Conservation (phyloP, 2,113 vertebrate species). For the Elephas maximus region DNA sequence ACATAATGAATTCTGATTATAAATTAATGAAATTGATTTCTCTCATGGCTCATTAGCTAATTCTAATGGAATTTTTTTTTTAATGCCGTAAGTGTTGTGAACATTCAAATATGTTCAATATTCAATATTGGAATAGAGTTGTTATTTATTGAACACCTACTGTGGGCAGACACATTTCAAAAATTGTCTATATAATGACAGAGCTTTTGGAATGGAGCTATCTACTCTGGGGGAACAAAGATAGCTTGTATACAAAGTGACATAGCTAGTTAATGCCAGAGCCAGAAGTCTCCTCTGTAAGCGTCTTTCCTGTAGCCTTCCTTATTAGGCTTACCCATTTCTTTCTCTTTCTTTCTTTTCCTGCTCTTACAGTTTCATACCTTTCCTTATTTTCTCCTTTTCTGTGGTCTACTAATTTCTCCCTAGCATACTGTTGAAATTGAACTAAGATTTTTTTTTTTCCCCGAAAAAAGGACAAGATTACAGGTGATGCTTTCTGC, state of each 20-base stretch:
- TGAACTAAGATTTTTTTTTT: slow-evolving; percentile 34
- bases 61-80: not conserved
- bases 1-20: not conserved
- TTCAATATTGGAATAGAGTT: not conserved
- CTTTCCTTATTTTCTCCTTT: not conserved
- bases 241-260: not conserved
- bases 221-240: not conserved
- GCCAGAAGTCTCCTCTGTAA: not conserved
- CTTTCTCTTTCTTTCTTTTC: not conserved
- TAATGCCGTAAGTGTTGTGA: not conserved
- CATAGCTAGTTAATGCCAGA: not conserved
- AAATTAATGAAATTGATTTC: not conserved
- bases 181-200: not conserved
- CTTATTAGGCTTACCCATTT: not conserved
- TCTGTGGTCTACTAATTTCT: not conserved
- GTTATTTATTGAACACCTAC: not conserved
- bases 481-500: not conserved
- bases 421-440: not conserved
- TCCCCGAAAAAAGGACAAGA: slow-evolving; percentile 13
- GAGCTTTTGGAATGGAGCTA: not conserved
- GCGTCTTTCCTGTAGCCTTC: not conserved
- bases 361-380: not conserved
- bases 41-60: not conserved
- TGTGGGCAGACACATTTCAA: not conserved
- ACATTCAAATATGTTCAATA: not conserved